A percentile compares a stretch with the other conserved stretches of the same genome.
Conservation (phyloP, 2,797 vertebrate genomes). For the Halcyon badia region DNA sequence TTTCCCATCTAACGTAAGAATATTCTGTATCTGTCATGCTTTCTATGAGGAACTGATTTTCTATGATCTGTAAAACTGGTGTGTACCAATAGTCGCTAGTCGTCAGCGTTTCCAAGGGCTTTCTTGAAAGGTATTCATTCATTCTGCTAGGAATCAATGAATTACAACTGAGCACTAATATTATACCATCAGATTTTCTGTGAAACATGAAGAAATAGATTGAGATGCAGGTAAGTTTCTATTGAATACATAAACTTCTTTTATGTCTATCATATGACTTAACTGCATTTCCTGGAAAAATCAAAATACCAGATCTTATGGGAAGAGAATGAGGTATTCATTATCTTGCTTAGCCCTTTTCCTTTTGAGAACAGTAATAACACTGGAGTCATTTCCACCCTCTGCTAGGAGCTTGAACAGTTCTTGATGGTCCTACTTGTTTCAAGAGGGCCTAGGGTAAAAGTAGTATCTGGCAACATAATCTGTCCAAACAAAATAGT, state of each 20-base stretch:
- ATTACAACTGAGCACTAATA: conserved; percentile 12
- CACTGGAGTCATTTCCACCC: background rate
- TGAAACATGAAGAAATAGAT: conserved; percentile 38
- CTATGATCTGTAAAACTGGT: conserved; percentile 71
- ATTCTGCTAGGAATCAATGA: conserved; percentile 61
- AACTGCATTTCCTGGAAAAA: background rate
- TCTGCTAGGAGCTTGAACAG: background rate
- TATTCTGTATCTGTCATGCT: conserved; percentile 73
- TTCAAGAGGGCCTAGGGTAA: background rate
- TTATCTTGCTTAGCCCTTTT: background rate
- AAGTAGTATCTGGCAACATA: background rate
- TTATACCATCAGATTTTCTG: conserved; percentile 8
- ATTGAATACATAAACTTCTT: conserved; percentile 17
- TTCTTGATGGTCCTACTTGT: background rate
- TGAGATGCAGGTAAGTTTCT: conserved; percentile 53
- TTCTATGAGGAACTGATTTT: conserved; percentile 77
- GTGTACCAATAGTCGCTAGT: conserved; percentile 48
- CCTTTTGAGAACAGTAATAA: background rate
- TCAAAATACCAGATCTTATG: background rate
- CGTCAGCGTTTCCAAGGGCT: conserved; percentile 58
- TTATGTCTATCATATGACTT: conserved; percentile 12
- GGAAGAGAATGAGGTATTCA: background rate
- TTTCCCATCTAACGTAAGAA: conserved; percentile 71
- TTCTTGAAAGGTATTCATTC: conserved; percentile 65
- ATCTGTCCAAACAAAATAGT: background rate